Evolutionary conservation across 2,113 vertebrate species (phyloP), one percentile per base, ranked within the genome.

Genomic region (Myrmecobius fasciatus): DNA sequence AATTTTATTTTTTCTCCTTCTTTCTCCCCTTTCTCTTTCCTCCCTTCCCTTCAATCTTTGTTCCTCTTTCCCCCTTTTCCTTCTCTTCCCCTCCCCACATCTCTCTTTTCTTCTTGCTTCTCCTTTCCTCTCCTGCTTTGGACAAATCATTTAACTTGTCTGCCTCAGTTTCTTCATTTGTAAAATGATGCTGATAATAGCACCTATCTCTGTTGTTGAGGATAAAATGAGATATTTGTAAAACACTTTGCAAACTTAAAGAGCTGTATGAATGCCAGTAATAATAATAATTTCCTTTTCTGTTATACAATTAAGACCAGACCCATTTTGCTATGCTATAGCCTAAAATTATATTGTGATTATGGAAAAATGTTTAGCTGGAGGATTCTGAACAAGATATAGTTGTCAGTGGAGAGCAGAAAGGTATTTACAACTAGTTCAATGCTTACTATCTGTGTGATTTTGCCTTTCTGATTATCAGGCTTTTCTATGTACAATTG

Each of bases 241-340:
- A 83, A 83, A 20, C 3, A n/a, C 6, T 83, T 83, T 43, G 17
- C 67, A 83, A 83, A 43, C 36, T 83, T 83, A 43, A 83, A 83
- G 36, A 83, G 17, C 67, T 22, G 43, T 2, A 43, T 75, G n/a
- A 43, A 83, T 43, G 36, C 36, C 43, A n/a, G 36, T 67, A 36
- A 11, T 56, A 56, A 60, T 60, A 31, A 60, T 67, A 67, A 36
- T 67, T 83, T 83, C 24, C 17, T 83, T 67, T 67, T 67, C 2
- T 89, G 2, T 25, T 89, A 48, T 36, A 52, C 25, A 89, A 89
- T 10, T 4, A 56, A 51, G 1, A 67, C 51, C 48, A 4, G 3
- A 3, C 51, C 25, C 47, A 0, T 0, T 0, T 14, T 88, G 26
- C 53, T 51, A 28, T 14, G 43, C 0, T 36, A n/a, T 47, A 89